phyloP scores from a whole-genome alignment of 2,113 vertebrate species.

The Vireo altiloquus region DNA sequence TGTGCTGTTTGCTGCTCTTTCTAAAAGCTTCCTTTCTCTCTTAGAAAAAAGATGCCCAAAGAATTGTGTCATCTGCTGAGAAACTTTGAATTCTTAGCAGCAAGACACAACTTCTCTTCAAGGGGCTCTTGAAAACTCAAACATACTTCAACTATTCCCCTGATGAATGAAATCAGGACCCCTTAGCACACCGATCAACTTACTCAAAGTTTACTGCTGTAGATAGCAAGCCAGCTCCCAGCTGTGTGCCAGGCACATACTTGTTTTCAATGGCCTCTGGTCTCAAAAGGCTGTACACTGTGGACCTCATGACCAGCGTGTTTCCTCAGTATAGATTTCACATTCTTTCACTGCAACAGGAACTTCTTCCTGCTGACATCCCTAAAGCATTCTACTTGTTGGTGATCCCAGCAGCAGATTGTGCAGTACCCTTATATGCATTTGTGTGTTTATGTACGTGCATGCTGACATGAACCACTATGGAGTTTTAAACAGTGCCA shows the following conservation, averaged over 20 bases:
- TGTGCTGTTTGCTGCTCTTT: neutral
- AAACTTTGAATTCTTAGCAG: neutral
- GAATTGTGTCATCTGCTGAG: neutral
- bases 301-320: rapidly evolving
- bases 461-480: neutral
- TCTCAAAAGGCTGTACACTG: neutral
- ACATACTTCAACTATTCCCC: neutral
- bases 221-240: neutral
- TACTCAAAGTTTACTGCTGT: neutral
- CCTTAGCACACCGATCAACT: neutral
- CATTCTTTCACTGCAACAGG: neutral
- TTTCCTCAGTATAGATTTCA: neutral
- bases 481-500: neutral
- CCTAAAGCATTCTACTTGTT: neutral
- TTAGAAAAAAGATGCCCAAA: neutral
- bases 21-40: neutral
- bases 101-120: neutral
- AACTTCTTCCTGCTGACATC: neutral
- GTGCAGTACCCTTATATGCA: neutral
- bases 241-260: neutral
- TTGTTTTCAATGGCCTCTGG: neutral
- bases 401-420: neutral
- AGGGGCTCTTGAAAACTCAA: neutral
- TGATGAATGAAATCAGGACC: neutral
- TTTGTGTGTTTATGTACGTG: neutral